These are phyloP conservation scores for Chymomyza procnemis DNA, from an alignment of 2,888 invertebrate species.

Conservation along the genomic window DNA sequence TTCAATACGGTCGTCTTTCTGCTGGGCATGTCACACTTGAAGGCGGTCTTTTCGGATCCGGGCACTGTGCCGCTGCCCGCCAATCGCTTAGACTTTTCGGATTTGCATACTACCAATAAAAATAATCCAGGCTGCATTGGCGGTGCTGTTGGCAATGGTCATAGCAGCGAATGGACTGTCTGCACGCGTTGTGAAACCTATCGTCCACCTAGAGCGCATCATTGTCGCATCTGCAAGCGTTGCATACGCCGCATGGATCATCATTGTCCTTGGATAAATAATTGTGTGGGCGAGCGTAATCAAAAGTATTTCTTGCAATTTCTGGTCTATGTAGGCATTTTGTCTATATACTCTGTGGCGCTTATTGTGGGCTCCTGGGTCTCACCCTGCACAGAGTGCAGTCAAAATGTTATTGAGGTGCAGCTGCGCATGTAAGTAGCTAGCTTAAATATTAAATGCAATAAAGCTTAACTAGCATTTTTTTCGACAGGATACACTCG, in stretches of 20 bases:
- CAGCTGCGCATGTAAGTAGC: slow-evolving; percentile 87
- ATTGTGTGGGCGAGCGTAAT: slow-evolving; percentile 94
- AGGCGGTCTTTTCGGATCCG: slow-evolving; percentile 93
- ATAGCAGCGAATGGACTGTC: slow-evolving; percentile 87
- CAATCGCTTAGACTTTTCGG: slow-evolving; percentile 87
- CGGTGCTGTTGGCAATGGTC: slow-evolving; percentile 77
- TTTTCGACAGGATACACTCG: slow-evolving; percentile 85
- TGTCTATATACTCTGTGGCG: slow-evolving; percentile 84
- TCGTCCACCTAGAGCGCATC: slow-evolving; percentile 90
- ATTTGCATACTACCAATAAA: slow-evolving; percentile 83
- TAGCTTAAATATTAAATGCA: not conserved
- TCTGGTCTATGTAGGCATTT: slow-evolving; percentile 86
- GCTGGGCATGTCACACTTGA: slow-evolving; percentile 86
- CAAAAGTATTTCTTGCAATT: slow-evolving; percentile 95
- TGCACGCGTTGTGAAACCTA: slow-evolving; percentile 86
- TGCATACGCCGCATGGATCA: slow-evolving; percentile 82
- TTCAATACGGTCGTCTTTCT: slow-evolving; percentile 89
- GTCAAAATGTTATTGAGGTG: slow-evolving; percentile 82
- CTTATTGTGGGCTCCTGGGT: slow-evolving; percentile 87
- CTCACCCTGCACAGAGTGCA: slow-evolving; percentile 84
- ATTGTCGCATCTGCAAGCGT: slow-evolving; percentile 91
- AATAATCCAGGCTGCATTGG: slow-evolving; percentile 77
- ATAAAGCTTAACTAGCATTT: not conserved
- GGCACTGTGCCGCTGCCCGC: slow-evolving; percentile 90
- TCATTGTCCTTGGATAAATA: slow-evolving; percentile 95